These are phyloP conservation scores for Lasioglossum calceatum DNA, from an alignment of 2,888 invertebrate genomes.

Conservation along the genomic window DNA sequence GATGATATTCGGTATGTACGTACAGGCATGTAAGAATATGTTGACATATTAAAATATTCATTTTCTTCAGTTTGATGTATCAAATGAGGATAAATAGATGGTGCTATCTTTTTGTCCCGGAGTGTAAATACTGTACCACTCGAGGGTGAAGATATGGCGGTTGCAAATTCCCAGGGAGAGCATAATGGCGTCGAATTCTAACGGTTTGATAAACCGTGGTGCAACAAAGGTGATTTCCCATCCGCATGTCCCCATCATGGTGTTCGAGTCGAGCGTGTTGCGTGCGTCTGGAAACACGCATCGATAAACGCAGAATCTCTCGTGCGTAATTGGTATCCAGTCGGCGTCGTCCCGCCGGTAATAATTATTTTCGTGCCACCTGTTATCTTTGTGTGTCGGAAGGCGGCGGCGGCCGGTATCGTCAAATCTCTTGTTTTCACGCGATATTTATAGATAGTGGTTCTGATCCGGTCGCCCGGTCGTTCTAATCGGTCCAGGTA, in stretches of 20 bases:
- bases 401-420: slow-evolving; percentile 16
- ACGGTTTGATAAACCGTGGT: neutral
- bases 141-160: no score
- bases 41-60: no score
- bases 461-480: neutral
- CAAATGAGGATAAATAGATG: no score
- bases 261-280: neutral
- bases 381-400: slow-evolving; percentile 33
- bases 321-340: slow-evolving; percentile 26
- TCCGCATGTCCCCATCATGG: neutral
- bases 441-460: slow-evolving; percentile 31
- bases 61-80: no score
- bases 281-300: slow-evolving; percentile 10
- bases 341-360: neutral
- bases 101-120: no score
- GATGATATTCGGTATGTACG: no score
- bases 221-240: slow-evolving; percentile 24
- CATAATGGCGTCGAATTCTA: neutral
- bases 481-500: slow-evolving; percentile 26
- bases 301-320: slow-evolving; percentile 33
- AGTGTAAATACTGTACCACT: no score
- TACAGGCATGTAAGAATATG: no score
- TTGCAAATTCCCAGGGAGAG: neutral
- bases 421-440: slow-evolving; percentile 37
- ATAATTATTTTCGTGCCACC: slow-evolving; percentile 39